These are phyloP conservation scores for Drosophila rubida DNA, from an alignment of 2,888 invertebrate species.

Conservation along the genomic window DNA sequence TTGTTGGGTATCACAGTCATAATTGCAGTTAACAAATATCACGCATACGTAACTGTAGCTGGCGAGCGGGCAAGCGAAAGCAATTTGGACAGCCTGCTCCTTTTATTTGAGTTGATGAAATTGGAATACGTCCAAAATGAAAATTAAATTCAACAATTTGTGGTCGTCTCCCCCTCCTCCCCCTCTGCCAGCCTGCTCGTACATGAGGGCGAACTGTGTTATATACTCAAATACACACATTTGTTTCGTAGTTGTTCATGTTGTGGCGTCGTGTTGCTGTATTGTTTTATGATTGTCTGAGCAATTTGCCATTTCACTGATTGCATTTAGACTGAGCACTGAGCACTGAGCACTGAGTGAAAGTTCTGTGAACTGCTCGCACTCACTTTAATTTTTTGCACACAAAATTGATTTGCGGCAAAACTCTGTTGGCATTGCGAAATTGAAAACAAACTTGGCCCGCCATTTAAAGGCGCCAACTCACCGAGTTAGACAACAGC, in stretches of 20 bases:
- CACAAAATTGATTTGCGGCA: not conserved
- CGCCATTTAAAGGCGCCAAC: not conserved
- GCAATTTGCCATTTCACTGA: slow-evolving; percentile 61
- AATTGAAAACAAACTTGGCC: slow-evolving; percentile 1
- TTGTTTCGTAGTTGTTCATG: not conserved
- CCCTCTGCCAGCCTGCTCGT: not conserved
- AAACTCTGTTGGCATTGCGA: not conserved
- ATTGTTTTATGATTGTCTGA: slow-evolving; percentile 40
- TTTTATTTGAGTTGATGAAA: slow-evolving; percentile 65
- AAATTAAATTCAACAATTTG: slow-evolving; percentile 73
- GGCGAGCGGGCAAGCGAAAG: slow-evolving; percentile 34
- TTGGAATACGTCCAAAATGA: slow-evolving; percentile 70
- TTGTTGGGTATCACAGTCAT: slow-evolving; percentile 30
- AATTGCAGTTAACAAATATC: slow-evolving; percentile 66
- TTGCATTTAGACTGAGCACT: slow-evolving; percentile 62
- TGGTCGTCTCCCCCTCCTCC: slow-evolving; percentile 55
- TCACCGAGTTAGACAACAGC: not conserved
- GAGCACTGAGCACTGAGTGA: slow-evolving; percentile 29
- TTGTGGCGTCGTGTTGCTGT: slow-evolving; percentile 13
- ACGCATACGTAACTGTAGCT: slow-evolving; percentile 50
- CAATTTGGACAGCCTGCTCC: slow-evolving; percentile 27
- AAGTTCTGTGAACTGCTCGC: slow-evolving; percentile 26
- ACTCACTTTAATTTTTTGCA: slow-evolving; percentile 1
- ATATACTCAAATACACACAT: not conserved
- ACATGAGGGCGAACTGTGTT: slow-evolving; percentile 23